Percentiles rank a stretch among this genome's conserved stretches.
Conservation (phyloP, 92 coral and sea anemone species). For the Desmophyllum pertusum region DNA sequence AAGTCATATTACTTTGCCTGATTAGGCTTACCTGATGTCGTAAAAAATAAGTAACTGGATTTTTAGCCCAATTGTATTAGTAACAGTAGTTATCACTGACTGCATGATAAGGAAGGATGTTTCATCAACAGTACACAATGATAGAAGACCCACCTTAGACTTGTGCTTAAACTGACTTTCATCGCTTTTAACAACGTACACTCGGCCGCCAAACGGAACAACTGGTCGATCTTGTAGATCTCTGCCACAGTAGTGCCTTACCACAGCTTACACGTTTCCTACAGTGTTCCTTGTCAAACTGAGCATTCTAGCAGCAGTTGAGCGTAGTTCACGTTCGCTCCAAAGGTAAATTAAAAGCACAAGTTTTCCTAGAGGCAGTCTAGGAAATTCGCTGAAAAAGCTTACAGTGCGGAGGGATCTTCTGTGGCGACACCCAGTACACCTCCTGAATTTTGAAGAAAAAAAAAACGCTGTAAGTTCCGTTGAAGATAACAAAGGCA, state of each 20-base stretch:
- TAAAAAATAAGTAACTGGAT: too few species aligned
- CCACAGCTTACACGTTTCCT: slow-evolving; percentile 16
- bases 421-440: slow-evolving; percentile 6
- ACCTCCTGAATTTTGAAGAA: slow-evolving; percentile 17
- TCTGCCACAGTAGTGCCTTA: slow-evolving; percentile 22
- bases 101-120: too few species aligned
- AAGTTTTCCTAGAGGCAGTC: background rate
- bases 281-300: slow-evolving; percentile 16
- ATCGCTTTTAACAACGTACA: slow-evolving; percentile 25
- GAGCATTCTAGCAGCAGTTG: slow-evolving; percentile 11
- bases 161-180: slow-evolving; percentile 49
- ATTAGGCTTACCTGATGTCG: too few species aligned
- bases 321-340: slow-evolving; percentile 11
- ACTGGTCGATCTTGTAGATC: slow-evolving; percentile 42
- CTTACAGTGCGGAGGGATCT: slow-evolving; percentile 3
- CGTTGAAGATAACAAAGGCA: background rate
- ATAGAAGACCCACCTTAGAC: slow-evolving; percentile 24
- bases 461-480: background rate
- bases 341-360: slow-evolving; percentile 15
- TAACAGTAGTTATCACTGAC: too few species aligned
- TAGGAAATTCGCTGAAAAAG: slow-evolving; percentile 11
- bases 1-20: too few species aligned
- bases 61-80: too few species aligned
- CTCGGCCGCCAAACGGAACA: slow-evolving; percentile 45
- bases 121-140: too few species aligned